These are phyloP conservation scores for Cetonia aurata DNA, from an alignment of 2,888 invertebrate genomes.

Conservation along the genomic window DNA sequence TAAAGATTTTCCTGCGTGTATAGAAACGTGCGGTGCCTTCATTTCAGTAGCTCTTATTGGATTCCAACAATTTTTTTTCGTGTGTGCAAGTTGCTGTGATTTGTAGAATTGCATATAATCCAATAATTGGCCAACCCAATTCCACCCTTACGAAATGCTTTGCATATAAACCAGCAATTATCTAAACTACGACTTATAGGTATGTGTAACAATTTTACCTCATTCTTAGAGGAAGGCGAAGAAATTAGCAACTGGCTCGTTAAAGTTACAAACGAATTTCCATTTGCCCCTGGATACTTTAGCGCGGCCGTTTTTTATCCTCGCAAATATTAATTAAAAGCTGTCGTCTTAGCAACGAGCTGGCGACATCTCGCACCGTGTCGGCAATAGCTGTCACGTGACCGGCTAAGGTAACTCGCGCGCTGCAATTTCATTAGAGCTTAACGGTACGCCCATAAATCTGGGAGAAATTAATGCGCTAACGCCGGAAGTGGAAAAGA, in stretches of 20 bases:
- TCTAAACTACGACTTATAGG: too few relatives aligned
- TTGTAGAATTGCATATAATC: too few relatives aligned
- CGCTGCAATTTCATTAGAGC: constrained; percentile 69
- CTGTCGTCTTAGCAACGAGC: constrained; percentile 54
- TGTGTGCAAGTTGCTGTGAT: too few relatives aligned
- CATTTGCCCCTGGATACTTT: constrained; percentile 45
- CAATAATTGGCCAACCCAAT: too few relatives aligned
- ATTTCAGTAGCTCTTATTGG: too few relatives aligned
- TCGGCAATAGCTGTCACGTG: constrained; percentile 59
- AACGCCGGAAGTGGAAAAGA: constrained; percentile 35
- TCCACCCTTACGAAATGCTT: too few relatives aligned
- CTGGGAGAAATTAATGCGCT: constrained; percentile 48
- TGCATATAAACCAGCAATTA: too few relatives aligned
- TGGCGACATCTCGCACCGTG: constrained; percentile 54
- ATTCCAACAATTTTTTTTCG: too few relatives aligned
- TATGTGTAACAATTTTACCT: too few relatives aligned
- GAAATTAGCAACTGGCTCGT: not conserved
- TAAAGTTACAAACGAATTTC: constrained; percentile 50
- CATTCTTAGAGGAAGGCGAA: too few relatives aligned
- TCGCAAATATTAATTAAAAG: constrained; percentile 62
- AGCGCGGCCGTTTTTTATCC: constrained; percentile 55
- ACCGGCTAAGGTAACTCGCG: constrained; percentile 54
- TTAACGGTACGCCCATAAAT: constrained; percentile 68
- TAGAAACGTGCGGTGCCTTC: too few relatives aligned
- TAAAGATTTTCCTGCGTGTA: too few relatives aligned